These are phyloP conservation scores for Melanerpes formicivorus DNA, from an alignment of 2,113 vertebrate species.

Conservation along the genomic window DNA sequence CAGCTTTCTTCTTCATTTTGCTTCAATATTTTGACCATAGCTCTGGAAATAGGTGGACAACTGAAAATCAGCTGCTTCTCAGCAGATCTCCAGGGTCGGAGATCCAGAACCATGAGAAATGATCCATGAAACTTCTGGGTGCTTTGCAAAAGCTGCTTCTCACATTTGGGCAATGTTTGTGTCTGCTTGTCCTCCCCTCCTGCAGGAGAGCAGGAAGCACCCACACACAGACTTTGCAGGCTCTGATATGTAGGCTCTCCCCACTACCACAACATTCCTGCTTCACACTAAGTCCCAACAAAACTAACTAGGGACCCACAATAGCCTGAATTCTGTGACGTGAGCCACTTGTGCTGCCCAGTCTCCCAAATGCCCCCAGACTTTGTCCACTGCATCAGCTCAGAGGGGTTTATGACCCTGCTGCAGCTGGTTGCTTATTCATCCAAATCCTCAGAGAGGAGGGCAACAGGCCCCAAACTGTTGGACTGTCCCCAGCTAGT, in stretches of 20 bases:
- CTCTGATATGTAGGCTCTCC: background rate
- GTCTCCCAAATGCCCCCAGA: background rate
- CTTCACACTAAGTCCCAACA: background rate
- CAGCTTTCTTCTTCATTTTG: background rate
- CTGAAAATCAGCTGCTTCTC: background rate
- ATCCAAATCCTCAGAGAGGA: background rate
- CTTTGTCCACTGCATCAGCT: background rate
- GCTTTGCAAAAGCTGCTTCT: background rate
- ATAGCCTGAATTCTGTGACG: background rate
- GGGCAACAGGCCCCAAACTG: background rate
- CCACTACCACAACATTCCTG: background rate
- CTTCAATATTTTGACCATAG: background rate
- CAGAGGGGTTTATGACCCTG: background rate
- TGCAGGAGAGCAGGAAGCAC: background rate
- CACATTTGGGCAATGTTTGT: rapidly evolving
- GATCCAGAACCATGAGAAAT: background rate
- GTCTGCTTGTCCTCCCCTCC: rapidly evolving
- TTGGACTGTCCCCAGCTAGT: background rate
- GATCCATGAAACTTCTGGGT: background rate
- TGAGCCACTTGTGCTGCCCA: background rate
- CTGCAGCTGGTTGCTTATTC: background rate
- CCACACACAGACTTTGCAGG: background rate
- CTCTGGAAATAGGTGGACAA: background rate
- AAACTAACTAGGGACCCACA: background rate
- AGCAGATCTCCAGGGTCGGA: background rate